Conservation (phyloP, 2,797 vertebrate genomes). For the Pantherophis alleghaniensis region DNA sequence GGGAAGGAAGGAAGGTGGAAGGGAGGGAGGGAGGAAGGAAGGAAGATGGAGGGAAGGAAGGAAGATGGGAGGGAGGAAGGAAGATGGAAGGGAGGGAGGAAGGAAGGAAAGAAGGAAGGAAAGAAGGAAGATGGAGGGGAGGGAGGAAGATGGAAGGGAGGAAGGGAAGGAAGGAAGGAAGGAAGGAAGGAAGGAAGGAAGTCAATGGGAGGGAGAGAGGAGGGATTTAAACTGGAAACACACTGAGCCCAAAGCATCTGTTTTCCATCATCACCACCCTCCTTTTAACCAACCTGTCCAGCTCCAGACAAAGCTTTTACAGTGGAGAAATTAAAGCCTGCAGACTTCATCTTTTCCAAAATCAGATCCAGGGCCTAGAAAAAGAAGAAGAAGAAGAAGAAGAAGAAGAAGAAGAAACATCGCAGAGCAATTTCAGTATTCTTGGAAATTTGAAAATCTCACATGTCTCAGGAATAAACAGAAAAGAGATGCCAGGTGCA, state of each 20-base stretch:
- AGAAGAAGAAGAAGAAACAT: not conserved
- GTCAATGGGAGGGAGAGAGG: no score
- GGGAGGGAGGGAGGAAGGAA: no score
- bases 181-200: no score
- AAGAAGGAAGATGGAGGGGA: fast-evolving
- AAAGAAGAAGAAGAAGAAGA: no score
- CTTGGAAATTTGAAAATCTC: conserved; percentile 33
- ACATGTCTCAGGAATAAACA: conserved; percentile 22
- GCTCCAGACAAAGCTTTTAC: conserved; percentile 88
- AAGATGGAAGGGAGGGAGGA: no score
- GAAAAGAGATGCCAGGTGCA: conserved; percentile 22
- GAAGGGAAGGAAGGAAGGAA: no score
- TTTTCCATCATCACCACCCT: not conserved
- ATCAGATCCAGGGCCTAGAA: conserved; percentile 86
- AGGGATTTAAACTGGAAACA: not conserved
- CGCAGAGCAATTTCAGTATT: conserved; percentile 12
- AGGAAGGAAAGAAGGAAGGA: no score
- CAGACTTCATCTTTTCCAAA: conserved; percentile 85
- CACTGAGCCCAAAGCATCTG: not conserved
- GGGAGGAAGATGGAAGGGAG: no score
- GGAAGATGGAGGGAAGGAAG: no score
- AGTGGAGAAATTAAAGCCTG: conserved; percentile 82
- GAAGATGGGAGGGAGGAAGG: no score
- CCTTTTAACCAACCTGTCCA: conserved; percentile 83
- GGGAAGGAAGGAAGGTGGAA: fast-evolving